phyloP scores from a whole-genome alignment of 2,797 vertebrate genomes.

The Mastacembelus armatus region DNA sequence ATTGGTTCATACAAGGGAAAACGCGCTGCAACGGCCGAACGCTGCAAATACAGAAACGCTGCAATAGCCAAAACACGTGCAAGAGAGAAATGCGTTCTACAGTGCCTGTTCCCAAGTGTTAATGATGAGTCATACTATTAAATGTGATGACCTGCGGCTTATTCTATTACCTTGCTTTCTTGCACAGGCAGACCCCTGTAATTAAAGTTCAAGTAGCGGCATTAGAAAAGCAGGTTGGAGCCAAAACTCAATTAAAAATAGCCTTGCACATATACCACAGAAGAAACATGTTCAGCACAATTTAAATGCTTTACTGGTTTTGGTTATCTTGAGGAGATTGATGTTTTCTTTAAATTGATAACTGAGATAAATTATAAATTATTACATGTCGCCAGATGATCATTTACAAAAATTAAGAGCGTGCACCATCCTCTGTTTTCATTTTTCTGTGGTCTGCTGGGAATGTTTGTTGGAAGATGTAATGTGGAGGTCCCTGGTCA shows the following conservation, averaged over 20 bases:
- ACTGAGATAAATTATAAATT: slow-evolving; percentile 63
- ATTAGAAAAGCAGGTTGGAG: slow-evolving; percentile 29
- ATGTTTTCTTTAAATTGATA: slow-evolving; percentile 64
- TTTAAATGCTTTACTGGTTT: slow-evolving; percentile 59
- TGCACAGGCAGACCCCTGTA: slow-evolving; percentile 50
- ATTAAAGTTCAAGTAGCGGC: slow-evolving; percentile 63
- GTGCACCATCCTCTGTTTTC: slow-evolving; percentile 31
- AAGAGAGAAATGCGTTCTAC: no score
- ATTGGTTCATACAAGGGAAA: no score
- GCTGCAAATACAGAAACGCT: no score
- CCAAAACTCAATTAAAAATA: slow-evolving; percentile 60
- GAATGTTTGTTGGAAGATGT: slow-evolving; percentile 34
- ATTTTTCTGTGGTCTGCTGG: slow-evolving; percentile 34
- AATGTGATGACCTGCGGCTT: slow-evolving; percentile 71
- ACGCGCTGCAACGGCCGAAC: no score
- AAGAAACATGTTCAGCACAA: slow-evolving; percentile 23
- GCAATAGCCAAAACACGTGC: no score
- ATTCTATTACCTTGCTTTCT: slow-evolving; percentile 65
- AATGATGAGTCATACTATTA: slow-evolving; percentile 81
- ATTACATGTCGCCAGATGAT: slow-evolving; percentile 58
- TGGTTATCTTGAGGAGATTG: slow-evolving; percentile 46
- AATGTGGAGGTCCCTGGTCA: slow-evolving; percentile 33
- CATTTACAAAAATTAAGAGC: slow-evolving; percentile 65
- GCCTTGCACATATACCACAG: slow-evolving; percentile 16
- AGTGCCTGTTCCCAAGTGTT: slow-evolving; percentile 70